Base-by-base conservation (phyloP, 2,888 invertebrate genomes). In the Ypsolopha sequella region DNA sequence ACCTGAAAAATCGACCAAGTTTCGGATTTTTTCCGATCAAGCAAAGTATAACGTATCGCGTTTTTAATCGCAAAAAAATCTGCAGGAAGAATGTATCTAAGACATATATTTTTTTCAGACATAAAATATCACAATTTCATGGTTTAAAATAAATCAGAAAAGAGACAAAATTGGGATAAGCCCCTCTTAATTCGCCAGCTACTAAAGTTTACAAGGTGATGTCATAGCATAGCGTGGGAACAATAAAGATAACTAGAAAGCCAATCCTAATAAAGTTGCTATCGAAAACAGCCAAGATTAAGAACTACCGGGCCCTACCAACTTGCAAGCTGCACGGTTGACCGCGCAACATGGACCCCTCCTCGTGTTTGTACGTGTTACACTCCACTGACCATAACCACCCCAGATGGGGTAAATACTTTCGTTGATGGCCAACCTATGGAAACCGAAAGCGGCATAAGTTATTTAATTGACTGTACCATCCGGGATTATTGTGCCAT, bases 391-490 rank as follows among this genome's bases (percentile, higher is more conserved):
- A 52, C 48, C 52, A 57, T 52, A 55, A 52, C 48, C 52, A 57
- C 56, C 56, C 58, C 53, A 44, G 52, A 54, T 41, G 34, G 52
- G 55, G 54, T 54, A 55, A 56, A 58, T 59, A 55, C 58, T 53
- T 48, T 52, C 51, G 53, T 39, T 52, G 53, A 51, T n/a, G 51
- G 55, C 48, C 52, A 55, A 53, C 51, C 55, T 52, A 55, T 53
- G 50, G 48, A 11, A 36, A 7, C 36, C 36, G 47, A 33, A 47
- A 36, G 47, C 36, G 47, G 8, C 36, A 47, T 47, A 47, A 11
- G 47, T 47, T 47, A 6, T 38, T 36, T 47, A 47, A 47, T 47
- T 36, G 11, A 35, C n/a, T 13, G 13, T 36, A n/a, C n/a, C 35
- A 10, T 9, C 35, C 11, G 6, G 6, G 8, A 33, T 45, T 46